Percentiles rank a stretch among this genome's conserved stretches.
phyloP scores from a whole-genome alignment of 2,797 vertebrate species.

The Jordanella pulchra region DNA sequence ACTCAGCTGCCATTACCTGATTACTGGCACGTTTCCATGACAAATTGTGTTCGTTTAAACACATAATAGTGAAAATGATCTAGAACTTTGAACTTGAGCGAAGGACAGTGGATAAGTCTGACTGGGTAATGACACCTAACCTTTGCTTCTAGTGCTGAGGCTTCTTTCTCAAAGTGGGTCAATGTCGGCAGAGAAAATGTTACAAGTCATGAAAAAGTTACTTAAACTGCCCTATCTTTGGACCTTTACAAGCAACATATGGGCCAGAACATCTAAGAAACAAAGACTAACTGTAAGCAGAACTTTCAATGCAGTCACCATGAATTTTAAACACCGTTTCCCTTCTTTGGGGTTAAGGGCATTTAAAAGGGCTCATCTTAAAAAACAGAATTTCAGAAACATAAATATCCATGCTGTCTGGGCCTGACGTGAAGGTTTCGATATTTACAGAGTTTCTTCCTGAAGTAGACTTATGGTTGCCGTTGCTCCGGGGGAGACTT shows the following conservation, averaged over 20 bases:
- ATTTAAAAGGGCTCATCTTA: constrained; percentile 43
- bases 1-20: constrained; percentile 43
- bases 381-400: constrained; percentile 24
- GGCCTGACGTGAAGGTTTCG: constrained; percentile 49
- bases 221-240: constrained; percentile 28
- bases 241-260: constrained; percentile 48
- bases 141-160: constrained; percentile 28
- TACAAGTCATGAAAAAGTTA: constrained; percentile 39
- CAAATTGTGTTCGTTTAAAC: constrained; percentile 60
- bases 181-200: constrained; percentile 49
- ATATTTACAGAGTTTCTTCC: constrained; percentile 61
- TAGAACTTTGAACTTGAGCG: constrained; percentile 57
- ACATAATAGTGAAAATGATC: constrained; percentile 57
- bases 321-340: constrained; percentile 46
- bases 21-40: constrained; percentile 63
- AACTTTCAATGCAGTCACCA: constrained; percentile 51
- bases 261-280: constrained; percentile 24
- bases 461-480: constrained; percentile 53
- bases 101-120: constrained; percentile 44
- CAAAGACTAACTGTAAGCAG: constrained; percentile 44
- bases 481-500: constrained; percentile 50
- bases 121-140: constrained; percentile 44
- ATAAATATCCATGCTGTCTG: constrained; percentile 31
- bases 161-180: constrained; percentile 48
- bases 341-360: constrained; percentile 42